phyloP scores from a whole-genome alignment of 1,140 invertebrate species.

The Temnothorax longispinosus region DNA sequence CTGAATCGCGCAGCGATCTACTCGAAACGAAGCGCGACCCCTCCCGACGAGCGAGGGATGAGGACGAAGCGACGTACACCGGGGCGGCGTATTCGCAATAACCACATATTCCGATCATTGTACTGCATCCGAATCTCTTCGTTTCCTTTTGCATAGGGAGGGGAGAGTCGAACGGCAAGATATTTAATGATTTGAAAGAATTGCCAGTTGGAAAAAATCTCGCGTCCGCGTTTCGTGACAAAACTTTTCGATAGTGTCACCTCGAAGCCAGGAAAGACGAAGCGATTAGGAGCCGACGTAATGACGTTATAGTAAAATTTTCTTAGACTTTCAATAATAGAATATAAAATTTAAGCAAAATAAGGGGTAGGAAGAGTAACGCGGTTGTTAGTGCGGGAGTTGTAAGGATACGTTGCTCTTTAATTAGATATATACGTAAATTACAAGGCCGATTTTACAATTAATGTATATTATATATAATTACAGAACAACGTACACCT shows the following conservation, averaged over 20 bases:
- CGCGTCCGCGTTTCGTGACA: not conserved
- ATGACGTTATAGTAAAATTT: too few species aligned
- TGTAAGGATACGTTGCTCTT: too few species aligned
- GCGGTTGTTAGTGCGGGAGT: too few species aligned
- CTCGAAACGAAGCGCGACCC: conserved; percentile 18
- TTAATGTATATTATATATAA: too few species aligned
- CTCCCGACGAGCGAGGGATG: not conserved
- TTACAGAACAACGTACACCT: too few species aligned
- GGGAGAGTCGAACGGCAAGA: not conserved
- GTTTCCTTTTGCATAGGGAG: conserved; percentile 4
- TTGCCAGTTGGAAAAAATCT: not conserved
- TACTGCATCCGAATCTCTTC: not conserved
- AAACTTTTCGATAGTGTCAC: not conserved
- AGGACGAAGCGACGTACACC: conserved; percentile 33
- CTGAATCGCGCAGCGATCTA: conserved; percentile 49
- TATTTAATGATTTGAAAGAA: not conserved
- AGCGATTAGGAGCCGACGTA: not conserved
- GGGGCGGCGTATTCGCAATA: not conserved
- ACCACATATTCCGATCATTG: not conserved
- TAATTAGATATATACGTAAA: too few species aligned
- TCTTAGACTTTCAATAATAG: too few species aligned
- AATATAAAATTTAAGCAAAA: too few species aligned
- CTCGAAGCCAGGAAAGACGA: not conserved
- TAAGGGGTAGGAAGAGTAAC: too few species aligned
- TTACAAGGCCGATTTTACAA: too few species aligned